These are phyloP conservation scores for Contarinia nasturtii DNA, from an alignment of 1,140 invertebrate genomes.

Conservation along the genomic window DNA sequence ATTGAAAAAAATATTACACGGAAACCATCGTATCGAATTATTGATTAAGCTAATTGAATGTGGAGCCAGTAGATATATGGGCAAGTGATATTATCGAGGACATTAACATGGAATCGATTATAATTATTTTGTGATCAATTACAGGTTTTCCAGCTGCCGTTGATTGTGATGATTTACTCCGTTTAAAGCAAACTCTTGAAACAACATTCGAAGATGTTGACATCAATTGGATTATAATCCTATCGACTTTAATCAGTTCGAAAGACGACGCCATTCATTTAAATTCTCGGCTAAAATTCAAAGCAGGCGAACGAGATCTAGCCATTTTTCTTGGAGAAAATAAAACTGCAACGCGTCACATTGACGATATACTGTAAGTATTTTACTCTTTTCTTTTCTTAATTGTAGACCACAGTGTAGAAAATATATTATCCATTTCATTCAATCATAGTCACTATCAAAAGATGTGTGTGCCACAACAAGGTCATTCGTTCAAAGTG, in stretches of 20 bases:
- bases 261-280: constrained; percentile 50
- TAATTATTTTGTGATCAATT: constrained; percentile 33
- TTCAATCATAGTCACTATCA: constrained; percentile 42
- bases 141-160: constrained; percentile 45
- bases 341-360: constrained; percentile 33
- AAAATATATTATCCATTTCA: constrained; percentile 1
- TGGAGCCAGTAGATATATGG: constrained; percentile 51
- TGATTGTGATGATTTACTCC: too few species aligned
- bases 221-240: constrained; percentile 57
- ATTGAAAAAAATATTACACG: constrained; percentile 73
- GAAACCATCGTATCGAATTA: constrained; percentile 57
- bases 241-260: constrained; percentile 44
- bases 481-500: constrained; percentile 37
- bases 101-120: too few species aligned
- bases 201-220: too few species aligned
- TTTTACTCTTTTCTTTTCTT: constrained; percentile 4
- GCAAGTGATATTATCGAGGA: constrained; percentile 26
- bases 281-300: constrained; percentile 64
- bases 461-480: constrained; percentile 45
- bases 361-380: constrained; percentile 32
- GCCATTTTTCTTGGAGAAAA: constrained; percentile 58
- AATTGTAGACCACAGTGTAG: neutral
- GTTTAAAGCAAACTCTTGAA: too few species aligned
- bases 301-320: constrained; percentile 66
- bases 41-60: constrained; percentile 59